Evolutionary conservation across 2,113 vertebrate species (phyloP).

Genomic region (Caloenas nicobarica): DNA sequence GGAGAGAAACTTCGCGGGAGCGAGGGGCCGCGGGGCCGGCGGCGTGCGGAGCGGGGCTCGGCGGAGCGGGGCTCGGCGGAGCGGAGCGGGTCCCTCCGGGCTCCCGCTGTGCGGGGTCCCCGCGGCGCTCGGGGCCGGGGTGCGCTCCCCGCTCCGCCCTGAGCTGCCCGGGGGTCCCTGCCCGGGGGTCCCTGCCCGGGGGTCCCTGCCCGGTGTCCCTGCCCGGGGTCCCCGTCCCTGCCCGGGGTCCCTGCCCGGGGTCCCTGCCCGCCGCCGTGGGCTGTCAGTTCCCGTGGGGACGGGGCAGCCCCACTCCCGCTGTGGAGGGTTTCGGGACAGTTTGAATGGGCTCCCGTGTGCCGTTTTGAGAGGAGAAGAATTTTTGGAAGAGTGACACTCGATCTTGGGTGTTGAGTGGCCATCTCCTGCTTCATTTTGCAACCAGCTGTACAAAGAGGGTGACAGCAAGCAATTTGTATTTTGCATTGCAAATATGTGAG

Average conservation of each 20-base stretch:
- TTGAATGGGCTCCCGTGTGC: neutral
- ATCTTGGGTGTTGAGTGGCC: accelerated
- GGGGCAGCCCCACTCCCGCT: neutral
- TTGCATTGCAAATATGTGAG: neutral
- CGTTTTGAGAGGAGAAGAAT: accelerated
- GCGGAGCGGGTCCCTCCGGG: too few relatives aligned
- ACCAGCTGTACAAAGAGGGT: accelerated
- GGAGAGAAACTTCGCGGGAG: neutral
- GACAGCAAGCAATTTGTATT: neutral
- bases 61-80: too few relatives aligned
- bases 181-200: too few relatives aligned
- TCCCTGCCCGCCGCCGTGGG: too few relatives aligned
- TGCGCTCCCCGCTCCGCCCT: too few relatives aligned
- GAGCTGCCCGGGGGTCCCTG: too few relatives aligned
- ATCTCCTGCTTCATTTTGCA: neutral
- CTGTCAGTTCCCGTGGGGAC: neutral
- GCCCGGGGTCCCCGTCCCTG: too few relatives aligned
- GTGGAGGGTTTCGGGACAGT: neutral
- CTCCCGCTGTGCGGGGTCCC: too few relatives aligned
- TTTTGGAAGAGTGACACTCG: neutral
- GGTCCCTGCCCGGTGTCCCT: too few relatives aligned
- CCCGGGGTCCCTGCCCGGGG: too few relatives aligned
- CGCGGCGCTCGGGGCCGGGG: too few relatives aligned
- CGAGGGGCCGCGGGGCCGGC: neutral
- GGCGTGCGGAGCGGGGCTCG: too few relatives aligned